Conservation (phyloP, 2,797 vertebrate genomes). For the Hirundo rustica region DNA sequence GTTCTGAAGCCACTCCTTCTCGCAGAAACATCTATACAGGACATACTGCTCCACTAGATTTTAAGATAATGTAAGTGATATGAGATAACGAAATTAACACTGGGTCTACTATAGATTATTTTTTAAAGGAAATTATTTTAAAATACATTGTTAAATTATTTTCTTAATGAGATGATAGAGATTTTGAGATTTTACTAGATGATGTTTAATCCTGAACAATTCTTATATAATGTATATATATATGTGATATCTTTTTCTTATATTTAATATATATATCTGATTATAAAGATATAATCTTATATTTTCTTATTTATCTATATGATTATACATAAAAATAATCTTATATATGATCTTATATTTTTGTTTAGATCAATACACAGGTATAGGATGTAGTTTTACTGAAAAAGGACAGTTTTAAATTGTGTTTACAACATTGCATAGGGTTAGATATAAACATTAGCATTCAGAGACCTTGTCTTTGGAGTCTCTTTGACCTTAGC, state of each 20-base stretch:
- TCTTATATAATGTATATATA: not conserved
- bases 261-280: too few relatives aligned
- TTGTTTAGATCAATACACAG: not conserved
- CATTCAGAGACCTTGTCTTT: not conserved
- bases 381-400: not conserved
- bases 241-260: not conserved
- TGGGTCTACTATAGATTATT: accelerated
- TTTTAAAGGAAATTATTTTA: not conserved
- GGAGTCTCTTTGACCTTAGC: not conserved
- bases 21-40: not conserved
- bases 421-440: not conserved
- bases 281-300: not conserved
- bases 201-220: not conserved
- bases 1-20: not conserved
- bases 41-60: not conserved
- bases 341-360: not conserved
- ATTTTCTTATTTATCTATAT: too few relatives aligned
- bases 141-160: not conserved
- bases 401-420: not conserved
- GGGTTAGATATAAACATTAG: not conserved
- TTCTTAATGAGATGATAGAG: not conserved
- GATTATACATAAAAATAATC: not conserved
- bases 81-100: not conserved
- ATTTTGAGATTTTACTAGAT: not conserved
- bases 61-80: not conserved